Evolutionary conservation across 2,888 invertebrate species (phyloP).

Genomic region (Sesia bembeciformis): DNA sequence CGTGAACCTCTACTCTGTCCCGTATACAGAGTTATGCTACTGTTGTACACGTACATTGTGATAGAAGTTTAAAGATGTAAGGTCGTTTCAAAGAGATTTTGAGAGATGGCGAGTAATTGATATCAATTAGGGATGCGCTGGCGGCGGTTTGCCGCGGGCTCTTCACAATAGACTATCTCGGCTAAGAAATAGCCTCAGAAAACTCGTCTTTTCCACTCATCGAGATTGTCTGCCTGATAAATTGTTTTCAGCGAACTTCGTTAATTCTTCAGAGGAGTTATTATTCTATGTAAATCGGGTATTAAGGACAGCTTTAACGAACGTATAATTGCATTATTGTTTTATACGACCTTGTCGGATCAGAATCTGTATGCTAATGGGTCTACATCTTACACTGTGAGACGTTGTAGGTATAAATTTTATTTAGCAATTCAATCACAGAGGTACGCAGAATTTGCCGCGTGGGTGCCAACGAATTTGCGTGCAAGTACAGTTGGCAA

Average conservation of each 20-base stretch:
- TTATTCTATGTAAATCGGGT: constrained; percentile 20
- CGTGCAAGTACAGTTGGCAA: too few species aligned
- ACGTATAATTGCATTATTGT: not conserved
- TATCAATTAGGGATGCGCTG: constrained; percentile 51
- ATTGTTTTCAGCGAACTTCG: constrained; percentile 29
- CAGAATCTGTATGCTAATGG: not conserved
- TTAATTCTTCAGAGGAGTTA: constrained; percentile 19
- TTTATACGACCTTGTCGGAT: not conserved
- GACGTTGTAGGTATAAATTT: too few species aligned
- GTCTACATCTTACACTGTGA: too few species aligned
- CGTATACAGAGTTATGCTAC: not conserved
- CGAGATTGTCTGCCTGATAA: constrained; percentile 34
- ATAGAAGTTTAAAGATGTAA: constrained; percentile 30
- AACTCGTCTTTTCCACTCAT: constrained; percentile 28
- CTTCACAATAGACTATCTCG: constrained; percentile 39
- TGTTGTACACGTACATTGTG: not conserved
- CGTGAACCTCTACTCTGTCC: too few species aligned
- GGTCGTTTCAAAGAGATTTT: constrained; percentile 40
- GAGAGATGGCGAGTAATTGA: constrained; percentile 51
- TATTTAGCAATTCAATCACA: too few species aligned
- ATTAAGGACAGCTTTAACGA: not conserved
- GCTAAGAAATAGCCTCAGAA: constrained; percentile 31
- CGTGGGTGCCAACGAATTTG: too few species aligned
- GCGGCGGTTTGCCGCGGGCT: constrained; percentile 33
- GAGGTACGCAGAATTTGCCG: too few species aligned